Evolutionary conservation across 1,140 invertebrate species (phyloP), one percentile per base, ranked within the genome.

Genomic region (Ganaspis sp.): DNA sequence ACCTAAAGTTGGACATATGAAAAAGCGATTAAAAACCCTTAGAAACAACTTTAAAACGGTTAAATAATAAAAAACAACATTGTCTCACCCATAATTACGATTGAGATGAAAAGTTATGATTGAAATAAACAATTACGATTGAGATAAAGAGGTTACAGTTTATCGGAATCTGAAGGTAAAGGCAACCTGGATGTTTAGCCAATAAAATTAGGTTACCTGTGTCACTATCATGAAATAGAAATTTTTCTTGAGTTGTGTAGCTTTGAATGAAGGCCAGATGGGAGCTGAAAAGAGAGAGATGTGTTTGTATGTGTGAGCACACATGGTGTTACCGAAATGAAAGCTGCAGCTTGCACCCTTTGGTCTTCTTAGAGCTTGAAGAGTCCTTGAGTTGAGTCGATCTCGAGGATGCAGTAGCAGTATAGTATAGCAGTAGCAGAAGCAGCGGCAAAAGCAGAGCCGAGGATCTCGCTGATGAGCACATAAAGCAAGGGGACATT

Each of bases 321-420:
- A 64, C 23, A 64, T 5, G 58, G 58, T 29, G 54, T 19, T 64
- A 12, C 54, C 5, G 54, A 26, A 45, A 64, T 64, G 54, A 64
- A 64, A 19, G 21, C 21, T 64, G 58, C 26, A 64, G 26, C 58
- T 64, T 64, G 58, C 58, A 64, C 58, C 58, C 58, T 64, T 29
- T 26, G 21, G 15, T 29, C 58, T 64, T 26, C 58, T 64, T 64
- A 29, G 23, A n/a, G 58, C 4, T 64, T 34, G 19, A 64, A 64
- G 58, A 1, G n/a, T 15, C 58, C 58, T 64, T 29, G 58, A 64
- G 23, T 64, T 26, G 23, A 64, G 58, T 64, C 58, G 58, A 64
- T 12, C 26, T 64, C 58, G 11, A 64, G 58, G 58, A 64, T 64
- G 23, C 23, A 29, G 58, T 19, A 26, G 21, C 58, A 64, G 11